Conservation (phyloP, 1,140 invertebrate genomes). For the Panagrolaimus sp. region DNA sequence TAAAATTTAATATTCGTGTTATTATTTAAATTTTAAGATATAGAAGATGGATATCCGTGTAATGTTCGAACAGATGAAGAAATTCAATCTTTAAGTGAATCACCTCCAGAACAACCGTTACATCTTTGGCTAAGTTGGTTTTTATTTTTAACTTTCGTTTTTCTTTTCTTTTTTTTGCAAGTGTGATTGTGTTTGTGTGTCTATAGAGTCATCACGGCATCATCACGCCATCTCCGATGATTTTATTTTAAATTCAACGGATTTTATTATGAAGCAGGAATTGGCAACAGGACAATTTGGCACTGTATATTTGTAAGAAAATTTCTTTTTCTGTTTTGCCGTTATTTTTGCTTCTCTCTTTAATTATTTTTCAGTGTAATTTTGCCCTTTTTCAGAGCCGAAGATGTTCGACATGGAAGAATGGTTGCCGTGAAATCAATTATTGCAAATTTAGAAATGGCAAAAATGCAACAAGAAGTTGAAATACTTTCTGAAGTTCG, state of each 20-base stretch:
- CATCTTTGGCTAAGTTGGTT: conserved; percentile 21
- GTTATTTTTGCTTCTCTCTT: neutral
- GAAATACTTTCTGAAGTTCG: conserved; percentile 71
- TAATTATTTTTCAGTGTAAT: neutral
- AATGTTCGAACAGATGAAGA: conserved; percentile 53
- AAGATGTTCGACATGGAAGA: neutral
- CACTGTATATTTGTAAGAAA: too few relatives aligned
- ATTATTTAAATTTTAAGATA: conserved; percentile 41
- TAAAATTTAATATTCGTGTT: neutral
- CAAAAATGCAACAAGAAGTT: neutral
- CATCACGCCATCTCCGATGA: too few relatives aligned
- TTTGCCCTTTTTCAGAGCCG: conserved; percentile 30
- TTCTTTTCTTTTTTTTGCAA: neutral
- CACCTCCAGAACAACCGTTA: neutral
- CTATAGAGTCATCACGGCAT: too few relatives aligned
- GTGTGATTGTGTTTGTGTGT: too few relatives aligned
- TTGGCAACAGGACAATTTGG: too few relatives aligned
- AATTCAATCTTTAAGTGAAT: conserved; percentile 30
- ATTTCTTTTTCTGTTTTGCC: too few relatives aligned
- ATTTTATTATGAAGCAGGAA: too few relatives aligned
- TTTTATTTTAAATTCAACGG: too few relatives aligned
- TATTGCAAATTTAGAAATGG: neutral
- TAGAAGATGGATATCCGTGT: conserved; percentile 48
- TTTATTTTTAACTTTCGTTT: conserved; percentile 12
- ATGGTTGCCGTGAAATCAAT: conserved; percentile 31